Conservation (phyloP, 2,888 invertebrate genomes). For the Philonicus albiceps region DNA sequence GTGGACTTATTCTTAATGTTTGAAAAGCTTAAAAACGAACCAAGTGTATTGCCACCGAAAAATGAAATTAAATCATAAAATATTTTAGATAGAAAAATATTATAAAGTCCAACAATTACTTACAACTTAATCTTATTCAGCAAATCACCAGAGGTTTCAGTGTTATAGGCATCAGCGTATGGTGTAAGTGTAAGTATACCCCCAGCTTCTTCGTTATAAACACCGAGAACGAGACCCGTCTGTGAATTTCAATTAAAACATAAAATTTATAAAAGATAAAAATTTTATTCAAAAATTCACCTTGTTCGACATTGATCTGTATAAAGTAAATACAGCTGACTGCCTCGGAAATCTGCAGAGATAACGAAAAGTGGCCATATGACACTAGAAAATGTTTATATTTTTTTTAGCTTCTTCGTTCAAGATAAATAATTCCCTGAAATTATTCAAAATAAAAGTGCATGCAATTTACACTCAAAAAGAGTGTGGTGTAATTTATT, state of each 20-base stretch:
- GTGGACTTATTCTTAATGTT: no score
- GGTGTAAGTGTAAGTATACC: slow-evolving; percentile 44
- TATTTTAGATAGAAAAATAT: background rate
- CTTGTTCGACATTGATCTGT: slow-evolving; percentile 49
- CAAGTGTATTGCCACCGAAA: background rate
- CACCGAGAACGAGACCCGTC: slow-evolving; percentile 49
- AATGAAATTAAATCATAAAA: background rate
- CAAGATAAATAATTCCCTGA: background rate
- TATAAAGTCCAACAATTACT: slow-evolving; percentile 19
- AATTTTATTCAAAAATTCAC: slow-evolving; percentile 11
- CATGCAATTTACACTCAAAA: background rate
- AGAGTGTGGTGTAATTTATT: background rate
- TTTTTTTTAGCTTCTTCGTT: background rate
- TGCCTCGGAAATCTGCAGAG: slow-evolving; percentile 35
- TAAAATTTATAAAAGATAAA: background rate
- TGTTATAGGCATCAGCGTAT: slow-evolving; percentile 46
- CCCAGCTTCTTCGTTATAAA: slow-evolving; percentile 42
- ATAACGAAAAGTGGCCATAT: slow-evolving; percentile 37
- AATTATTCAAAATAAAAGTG: background rate
- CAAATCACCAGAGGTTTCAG: slow-evolving; percentile 45
- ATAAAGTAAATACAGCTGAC: slow-evolving; percentile 43
- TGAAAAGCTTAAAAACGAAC: no score
- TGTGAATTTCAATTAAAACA: slow-evolving; percentile 3
- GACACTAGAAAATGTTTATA: slow-evolving; percentile 21
- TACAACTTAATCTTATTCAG: slow-evolving; percentile 46